Base-by-base conservation (phyloP, 1,140 invertebrate genomes). In the Whitmania pigra region DNA sequence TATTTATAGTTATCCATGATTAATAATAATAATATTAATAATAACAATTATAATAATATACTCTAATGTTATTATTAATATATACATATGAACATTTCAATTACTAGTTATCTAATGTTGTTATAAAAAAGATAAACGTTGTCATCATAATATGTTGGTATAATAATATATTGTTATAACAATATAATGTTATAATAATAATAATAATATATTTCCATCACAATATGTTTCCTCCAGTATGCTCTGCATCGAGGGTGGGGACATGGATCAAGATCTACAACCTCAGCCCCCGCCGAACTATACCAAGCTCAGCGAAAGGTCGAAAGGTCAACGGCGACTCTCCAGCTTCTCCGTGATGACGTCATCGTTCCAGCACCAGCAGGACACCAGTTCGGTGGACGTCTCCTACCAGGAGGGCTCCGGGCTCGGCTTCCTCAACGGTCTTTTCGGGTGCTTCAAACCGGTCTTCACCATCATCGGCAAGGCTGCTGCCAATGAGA, bases 401-500 rank as follows among this genome's bases (percentile, higher is more conserved):
- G 76, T 77, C 15, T 78, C 29, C 75, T 81, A 74, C 60, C 55
- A 70, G 18, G 73, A 78, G 68, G 78, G 27, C 60, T 63, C 74
- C 15, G 77, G 79, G 73, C 66, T 78, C 67, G 87, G 87, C 53
- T 91, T 89, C 88, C 87, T 91, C 75, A 89, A 90, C 75, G 90
- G 90, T 0, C 85, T 94, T 60, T 84, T 92, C 69, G 91, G 90
- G 4, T 94, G 92, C 79, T 86, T 94, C 76, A 85, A 89, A 75
- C 91, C 92, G 0, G 88, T 94, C 7, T 87, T 90, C 83, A 89
- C 87, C 25, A 89, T 93, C 74, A 88, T 93, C 31, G 90, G 89
- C 29, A 93, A 92, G 81, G 87, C 88, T 36, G 83, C 86, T 69
- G 83, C 85, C 15, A 85, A 87, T 76, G 88, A 89, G 81, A 85